Evolutionary conservation across 2,888 invertebrate genomes (phyloP).

Genomic region (Megamerina dolium): DNA sequence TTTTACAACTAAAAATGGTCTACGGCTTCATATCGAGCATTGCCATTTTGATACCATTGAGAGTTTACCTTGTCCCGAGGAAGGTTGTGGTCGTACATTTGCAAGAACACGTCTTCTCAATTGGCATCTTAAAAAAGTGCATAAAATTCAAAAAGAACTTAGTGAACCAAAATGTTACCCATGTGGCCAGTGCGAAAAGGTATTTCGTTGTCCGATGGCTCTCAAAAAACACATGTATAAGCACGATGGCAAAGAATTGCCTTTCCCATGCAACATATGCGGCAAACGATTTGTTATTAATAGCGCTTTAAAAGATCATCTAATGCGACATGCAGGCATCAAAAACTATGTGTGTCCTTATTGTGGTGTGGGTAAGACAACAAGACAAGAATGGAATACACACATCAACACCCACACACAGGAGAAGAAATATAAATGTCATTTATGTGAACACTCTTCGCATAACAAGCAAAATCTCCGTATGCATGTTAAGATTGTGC

Average conservation of each 20-base stretch:
- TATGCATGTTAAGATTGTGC: slow-evolving; percentile 41
- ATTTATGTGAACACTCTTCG: slow-evolving; percentile 41
- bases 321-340: slow-evolving; percentile 46
- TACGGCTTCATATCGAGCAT: slow-evolving; percentile 39
- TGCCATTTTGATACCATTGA: slow-evolving; percentile 41
- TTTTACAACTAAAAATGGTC: slow-evolving; percentile 39
- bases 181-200: slow-evolving; percentile 44
- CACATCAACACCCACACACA: slow-evolving; percentile 44
- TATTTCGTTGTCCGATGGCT: slow-evolving; percentile 43
- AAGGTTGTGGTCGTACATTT: slow-evolving; percentile 40
- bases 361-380: slow-evolving; percentile 44
- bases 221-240: slow-evolving; percentile 45
- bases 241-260: slow-evolving; percentile 42
- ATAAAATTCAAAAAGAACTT: slow-evolving; percentile 32
- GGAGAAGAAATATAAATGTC: slow-evolving; percentile 44
- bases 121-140: slow-evolving; percentile 36
- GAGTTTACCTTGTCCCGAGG: slow-evolving; percentile 35
- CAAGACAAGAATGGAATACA: slow-evolving; percentile 43
- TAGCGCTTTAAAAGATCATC: slow-evolving; percentile 42
- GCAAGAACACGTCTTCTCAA: slow-evolving; percentile 39
- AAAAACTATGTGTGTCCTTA: slow-evolving; percentile 46
- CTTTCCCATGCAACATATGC: slow-evolving; percentile 43
- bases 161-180: slow-evolving; percentile 38
- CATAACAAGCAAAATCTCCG: slow-evolving; percentile 42
- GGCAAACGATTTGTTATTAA: slow-evolving; percentile 44